phyloP scores from a whole-genome alignment of 1,140 invertebrate species.

The Meloidogyne floridensis region DNA sequence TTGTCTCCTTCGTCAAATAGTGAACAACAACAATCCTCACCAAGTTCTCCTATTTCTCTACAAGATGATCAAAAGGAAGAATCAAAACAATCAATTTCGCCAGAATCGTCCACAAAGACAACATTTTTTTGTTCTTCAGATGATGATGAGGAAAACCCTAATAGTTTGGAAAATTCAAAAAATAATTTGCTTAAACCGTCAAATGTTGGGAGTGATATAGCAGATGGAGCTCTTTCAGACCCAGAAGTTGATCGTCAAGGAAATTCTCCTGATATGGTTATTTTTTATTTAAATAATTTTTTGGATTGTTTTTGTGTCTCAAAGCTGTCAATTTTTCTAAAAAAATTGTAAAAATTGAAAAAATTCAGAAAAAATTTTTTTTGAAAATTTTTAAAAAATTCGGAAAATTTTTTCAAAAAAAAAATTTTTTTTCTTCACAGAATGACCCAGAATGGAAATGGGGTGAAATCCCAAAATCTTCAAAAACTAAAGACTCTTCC shows the following conservation, averaged over 20 bases:
- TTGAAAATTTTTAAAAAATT: too few species aligned
- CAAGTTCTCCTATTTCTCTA: background rate
- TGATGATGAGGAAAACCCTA: background rate
- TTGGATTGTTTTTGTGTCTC: too few species aligned
- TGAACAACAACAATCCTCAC: background rate
- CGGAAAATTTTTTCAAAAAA: slow-evolving; percentile 12
- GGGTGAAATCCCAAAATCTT: slow-evolving; percentile 82
- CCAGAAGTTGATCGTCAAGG: slow-evolving; percentile 58
- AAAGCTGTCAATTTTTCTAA: too few species aligned
- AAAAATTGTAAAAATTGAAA: too few species aligned
- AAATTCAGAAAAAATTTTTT: too few species aligned
- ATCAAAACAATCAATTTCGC: background rate
- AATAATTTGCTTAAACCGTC: background rate
- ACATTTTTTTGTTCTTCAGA: background rate
- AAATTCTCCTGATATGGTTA: slow-evolving; percentile 27
- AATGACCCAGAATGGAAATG: slow-evolving; percentile 79
- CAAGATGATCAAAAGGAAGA: background rate
- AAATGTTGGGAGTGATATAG: slow-evolving; percentile 40
- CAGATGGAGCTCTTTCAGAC: slow-evolving; percentile 62
- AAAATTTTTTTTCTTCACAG: slow-evolving; percentile 23
- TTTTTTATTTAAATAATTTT: background rate
- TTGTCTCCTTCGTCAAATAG: background rate
- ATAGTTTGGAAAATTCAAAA: background rate
- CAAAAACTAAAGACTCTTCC: slow-evolving; percentile 20
- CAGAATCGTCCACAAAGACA: background rate